Percentiles rank a stretch among this genome's conserved stretches.
Evolutionary conservation across 2,113 vertebrate genomes (phyloP).

Genomic region (Cyprinodon brontotheroides): DNA sequence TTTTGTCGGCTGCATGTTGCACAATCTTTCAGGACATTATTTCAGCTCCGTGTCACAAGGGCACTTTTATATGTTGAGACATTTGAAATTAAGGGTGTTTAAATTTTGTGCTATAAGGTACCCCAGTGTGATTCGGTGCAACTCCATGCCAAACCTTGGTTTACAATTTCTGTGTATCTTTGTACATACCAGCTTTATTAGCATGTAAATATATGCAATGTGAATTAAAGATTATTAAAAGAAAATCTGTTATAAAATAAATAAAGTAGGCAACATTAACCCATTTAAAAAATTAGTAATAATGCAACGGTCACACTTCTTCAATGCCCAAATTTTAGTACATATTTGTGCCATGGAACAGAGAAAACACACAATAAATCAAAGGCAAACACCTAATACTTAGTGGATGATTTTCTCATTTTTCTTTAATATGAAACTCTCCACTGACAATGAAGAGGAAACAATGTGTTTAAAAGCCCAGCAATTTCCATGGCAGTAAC

Average conservation of each 20-base stretch:
- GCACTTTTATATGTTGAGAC: neutral
- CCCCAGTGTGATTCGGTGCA: neutral
- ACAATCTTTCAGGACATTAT: neutral
- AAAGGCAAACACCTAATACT: neutral
- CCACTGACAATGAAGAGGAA: slow-evolving; percentile 27
- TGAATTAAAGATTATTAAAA: too few species aligned
- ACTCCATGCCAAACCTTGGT: neutral
- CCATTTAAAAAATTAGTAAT: too few species aligned
- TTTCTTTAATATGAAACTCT: slow-evolving; percentile 19
- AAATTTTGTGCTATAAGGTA: neutral
- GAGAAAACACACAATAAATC: too few species aligned
- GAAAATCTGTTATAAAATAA: too few species aligned
- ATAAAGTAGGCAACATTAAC: too few species aligned
- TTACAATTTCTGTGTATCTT: too few species aligned
- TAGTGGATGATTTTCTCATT: neutral
- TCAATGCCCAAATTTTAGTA: too few species aligned
- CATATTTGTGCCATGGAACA: too few species aligned
- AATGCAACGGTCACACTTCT: too few species aligned
- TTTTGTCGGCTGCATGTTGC: slow-evolving; percentile 3
- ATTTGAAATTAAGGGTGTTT: neutral
- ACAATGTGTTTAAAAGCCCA: slow-evolving; percentile 25
- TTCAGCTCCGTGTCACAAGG: neutral
- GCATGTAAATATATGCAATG: too few species aligned
- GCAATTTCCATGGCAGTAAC: slow-evolving; percentile 45
- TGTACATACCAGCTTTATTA: too few species aligned